Evolutionary conservation across 2,888 invertebrate species (phyloP).

Genomic region (Fragum whitleyi): DNA sequence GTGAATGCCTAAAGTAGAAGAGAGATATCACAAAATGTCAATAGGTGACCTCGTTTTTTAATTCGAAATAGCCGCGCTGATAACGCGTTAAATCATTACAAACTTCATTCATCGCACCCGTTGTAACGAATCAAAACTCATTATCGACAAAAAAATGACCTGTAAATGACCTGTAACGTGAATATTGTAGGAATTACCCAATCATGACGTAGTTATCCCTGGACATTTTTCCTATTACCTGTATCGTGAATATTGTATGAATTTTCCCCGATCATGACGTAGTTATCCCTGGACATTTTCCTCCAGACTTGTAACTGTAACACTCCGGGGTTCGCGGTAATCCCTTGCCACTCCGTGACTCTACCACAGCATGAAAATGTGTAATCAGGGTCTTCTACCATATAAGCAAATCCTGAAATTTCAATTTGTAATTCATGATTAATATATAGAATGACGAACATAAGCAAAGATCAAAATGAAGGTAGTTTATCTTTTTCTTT

Average conservation of each 20-base stretch:
- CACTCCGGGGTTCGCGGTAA: constrained; percentile 35
- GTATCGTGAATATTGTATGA: neutral
- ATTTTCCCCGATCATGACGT: constrained; percentile 58
- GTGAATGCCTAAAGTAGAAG: no score
- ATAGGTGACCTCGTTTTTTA: no score
- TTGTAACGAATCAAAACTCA: no score
- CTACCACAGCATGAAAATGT: constrained; percentile 59
- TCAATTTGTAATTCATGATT: neutral
- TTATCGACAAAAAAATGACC: no score
- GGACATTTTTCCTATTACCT: constrained; percentile 28
- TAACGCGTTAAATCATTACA: no score
- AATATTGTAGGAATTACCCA: constrained; percentile 36
- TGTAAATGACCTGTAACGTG: neutral
- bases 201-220: constrained; percentile 42
- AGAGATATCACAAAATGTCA: no score
- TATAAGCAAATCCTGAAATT: constrained; percentile 52
- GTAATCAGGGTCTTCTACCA: constrained; percentile 54
- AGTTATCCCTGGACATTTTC: constrained; percentile 18
- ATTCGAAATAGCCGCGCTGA: no score
- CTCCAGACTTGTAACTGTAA: constrained; percentile 62
- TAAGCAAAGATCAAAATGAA: neutral
- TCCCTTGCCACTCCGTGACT: constrained; percentile 50
- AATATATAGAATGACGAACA: neutral
- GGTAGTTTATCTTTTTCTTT: neutral
- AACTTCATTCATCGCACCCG: no score